Conservation (phyloP, 2,888 invertebrate genomes). For the Stenchaetothrips biformis region DNA sequence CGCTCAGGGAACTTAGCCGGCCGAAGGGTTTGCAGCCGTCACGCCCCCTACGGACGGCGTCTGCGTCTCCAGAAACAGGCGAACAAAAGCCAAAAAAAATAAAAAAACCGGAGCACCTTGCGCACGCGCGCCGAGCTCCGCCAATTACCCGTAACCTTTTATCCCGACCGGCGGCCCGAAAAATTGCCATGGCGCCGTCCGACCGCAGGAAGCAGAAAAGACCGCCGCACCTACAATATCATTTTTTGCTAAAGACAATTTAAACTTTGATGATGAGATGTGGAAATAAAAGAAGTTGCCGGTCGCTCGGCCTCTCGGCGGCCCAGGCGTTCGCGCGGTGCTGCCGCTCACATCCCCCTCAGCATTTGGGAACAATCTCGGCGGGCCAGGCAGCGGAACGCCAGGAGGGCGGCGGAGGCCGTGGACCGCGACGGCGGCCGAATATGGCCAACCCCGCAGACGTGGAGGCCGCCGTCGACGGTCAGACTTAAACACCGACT, state of each 20-base stretch:
- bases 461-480: too few relatives aligned
- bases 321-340: not conserved
- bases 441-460: too few relatives aligned
- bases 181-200: not conserved
- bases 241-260: not conserved
- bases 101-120: not conserved
- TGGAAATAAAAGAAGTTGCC: not conserved
- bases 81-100: not conserved
- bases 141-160: slow-evolving; percentile 1
- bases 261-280: slow-evolving; percentile 21
- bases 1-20: too few relatives aligned
- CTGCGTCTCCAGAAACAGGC: not conserved
- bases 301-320: not conserved
- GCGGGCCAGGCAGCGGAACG: slow-evolving; percentile 2
- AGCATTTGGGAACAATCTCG: slow-evolving; percentile 6
- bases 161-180: not conserved
- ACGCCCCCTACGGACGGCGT: too few relatives aligned
- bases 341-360: not conserved
- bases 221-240: not conserved
- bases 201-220: not conserved
- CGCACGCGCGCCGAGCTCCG: not conserved
- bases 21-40: too few relatives aligned
- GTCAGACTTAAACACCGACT: too few relatives aligned
- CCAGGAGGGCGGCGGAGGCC: not conserved
- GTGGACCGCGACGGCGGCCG: too few relatives aligned